Conservation (phyloP, 2,113 vertebrate genomes). For the Percina caprodes region DNA sequence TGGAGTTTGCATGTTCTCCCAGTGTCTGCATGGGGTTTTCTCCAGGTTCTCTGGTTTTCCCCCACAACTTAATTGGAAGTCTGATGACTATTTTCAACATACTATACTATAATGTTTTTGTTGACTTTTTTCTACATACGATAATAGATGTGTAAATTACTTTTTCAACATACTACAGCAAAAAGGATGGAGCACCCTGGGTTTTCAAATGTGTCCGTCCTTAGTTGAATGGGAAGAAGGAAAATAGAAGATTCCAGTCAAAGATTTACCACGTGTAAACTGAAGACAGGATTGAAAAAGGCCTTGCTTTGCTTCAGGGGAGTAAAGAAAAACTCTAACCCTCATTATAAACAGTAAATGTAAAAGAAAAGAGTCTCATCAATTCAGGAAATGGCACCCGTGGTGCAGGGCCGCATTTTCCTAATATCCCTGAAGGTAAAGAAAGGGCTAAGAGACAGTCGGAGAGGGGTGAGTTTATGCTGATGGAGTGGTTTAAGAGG, state of each 20-base stretch:
- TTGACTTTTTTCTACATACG: too few relatives aligned
- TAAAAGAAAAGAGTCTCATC: background rate
- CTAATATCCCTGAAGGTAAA: slow-evolving; percentile 28
- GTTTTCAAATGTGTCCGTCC: background rate
- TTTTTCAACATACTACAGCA: too few relatives aligned
- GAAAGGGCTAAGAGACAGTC: background rate
- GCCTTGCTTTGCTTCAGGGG: background rate
- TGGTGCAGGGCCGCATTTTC: slow-evolving; percentile 33
- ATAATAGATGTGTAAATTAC: too few relatives aligned
- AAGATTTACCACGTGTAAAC: background rate
- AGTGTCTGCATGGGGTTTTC: too few relatives aligned
- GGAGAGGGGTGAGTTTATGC: slow-evolving; percentile 16
- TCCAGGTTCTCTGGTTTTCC: too few relatives aligned
- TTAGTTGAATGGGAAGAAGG: background rate
- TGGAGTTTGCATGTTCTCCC: too few relatives aligned
- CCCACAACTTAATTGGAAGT: too few relatives aligned
- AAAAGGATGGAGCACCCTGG: too few relatives aligned
- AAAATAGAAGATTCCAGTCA: slow-evolving; percentile 5
- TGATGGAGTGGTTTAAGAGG: slow-evolving; percentile 25
- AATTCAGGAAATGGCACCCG: slow-evolving; percentile 46
- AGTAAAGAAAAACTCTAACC: background rate
- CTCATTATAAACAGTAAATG: slow-evolving; percentile 14
- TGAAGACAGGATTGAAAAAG: slow-evolving; percentile 14
- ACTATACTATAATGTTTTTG: too few relatives aligned
- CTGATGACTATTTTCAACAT: too few relatives aligned